Conservation (phyloP, 2,113 vertebrate genomes). For the Rafetus swinhoei region DNA sequence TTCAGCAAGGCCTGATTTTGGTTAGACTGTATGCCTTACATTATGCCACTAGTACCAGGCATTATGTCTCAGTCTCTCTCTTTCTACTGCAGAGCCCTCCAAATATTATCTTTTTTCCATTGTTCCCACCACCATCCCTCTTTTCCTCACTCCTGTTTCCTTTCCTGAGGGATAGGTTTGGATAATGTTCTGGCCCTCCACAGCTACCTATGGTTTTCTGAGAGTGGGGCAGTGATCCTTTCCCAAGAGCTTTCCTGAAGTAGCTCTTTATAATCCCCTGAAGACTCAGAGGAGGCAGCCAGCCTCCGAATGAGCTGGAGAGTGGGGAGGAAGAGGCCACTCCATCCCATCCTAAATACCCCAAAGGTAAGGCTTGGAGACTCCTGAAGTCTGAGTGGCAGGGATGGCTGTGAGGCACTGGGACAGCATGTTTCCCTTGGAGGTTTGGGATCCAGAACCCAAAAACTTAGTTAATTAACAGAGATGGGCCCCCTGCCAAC, state of each 20-base stretch:
- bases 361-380: neutral
- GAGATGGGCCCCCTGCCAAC: neutral
- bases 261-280: neutral
- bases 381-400: neutral
- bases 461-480: neutral
- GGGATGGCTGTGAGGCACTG: neutral
- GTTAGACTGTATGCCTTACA: no score
- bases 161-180: neutral
- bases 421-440: neutral
- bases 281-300: neutral
- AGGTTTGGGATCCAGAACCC: neutral
- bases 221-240: neutral
- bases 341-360: neutral
- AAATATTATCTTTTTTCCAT: neutral
- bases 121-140: neutral
- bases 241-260: constrained; percentile 15
- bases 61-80: no score
- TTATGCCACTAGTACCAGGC: no score
- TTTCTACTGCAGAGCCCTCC: neutral
- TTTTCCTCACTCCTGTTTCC: neutral
- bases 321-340: neutral
- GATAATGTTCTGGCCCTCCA: neutral
- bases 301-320: neutral
- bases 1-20: no score
- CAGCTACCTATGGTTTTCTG: neutral